Evolutionary conservation across 2,888 invertebrate species (phyloP).

Genomic region (Cenopis cana): DNA sequence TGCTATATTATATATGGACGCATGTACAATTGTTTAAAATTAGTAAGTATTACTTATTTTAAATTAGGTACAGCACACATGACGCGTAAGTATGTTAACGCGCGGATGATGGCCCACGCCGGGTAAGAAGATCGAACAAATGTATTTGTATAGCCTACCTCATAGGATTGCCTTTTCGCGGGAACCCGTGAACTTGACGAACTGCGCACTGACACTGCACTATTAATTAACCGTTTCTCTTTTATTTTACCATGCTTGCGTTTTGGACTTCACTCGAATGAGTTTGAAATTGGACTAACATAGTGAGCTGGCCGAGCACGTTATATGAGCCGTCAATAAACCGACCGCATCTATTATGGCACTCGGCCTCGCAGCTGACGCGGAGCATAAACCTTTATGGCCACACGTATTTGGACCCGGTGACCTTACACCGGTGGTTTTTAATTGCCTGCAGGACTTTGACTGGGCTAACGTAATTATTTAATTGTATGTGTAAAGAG

Average conservation of each 20-base stretch:
- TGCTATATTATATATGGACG: background rate
- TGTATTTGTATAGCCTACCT: constrained; percentile 3
- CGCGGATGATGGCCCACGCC: background rate
- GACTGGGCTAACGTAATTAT: constrained; percentile 15
- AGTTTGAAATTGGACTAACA: constrained; percentile 82
- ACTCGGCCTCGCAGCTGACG: constrained; percentile 73
- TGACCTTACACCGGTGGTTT: constrained; percentile 67
- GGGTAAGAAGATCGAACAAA: background rate
- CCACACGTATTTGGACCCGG: constrained; percentile 65
- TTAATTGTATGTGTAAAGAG: background rate
- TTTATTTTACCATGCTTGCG: constrained; percentile 50
- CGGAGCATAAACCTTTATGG: constrained; percentile 79
- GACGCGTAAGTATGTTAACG: background rate
- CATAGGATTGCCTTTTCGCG: background rate
- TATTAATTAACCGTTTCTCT: constrained; percentile 45
- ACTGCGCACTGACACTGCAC: constrained; percentile 26
- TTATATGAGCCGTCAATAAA: constrained; percentile 83
- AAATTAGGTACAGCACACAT: background rate
- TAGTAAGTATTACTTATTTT: background rate
- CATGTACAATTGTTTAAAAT: background rate
- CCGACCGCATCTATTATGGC: constrained; percentile 82
- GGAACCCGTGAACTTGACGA: background rate
- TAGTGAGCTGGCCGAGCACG: constrained; percentile 64
- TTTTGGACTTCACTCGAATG: constrained; percentile 73
- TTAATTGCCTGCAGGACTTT: constrained; percentile 29